These are phyloP conservation scores for Agriopis marginaria DNA, from an alignment of 2,888 invertebrate genomes.

Conservation along the genomic window DNA sequence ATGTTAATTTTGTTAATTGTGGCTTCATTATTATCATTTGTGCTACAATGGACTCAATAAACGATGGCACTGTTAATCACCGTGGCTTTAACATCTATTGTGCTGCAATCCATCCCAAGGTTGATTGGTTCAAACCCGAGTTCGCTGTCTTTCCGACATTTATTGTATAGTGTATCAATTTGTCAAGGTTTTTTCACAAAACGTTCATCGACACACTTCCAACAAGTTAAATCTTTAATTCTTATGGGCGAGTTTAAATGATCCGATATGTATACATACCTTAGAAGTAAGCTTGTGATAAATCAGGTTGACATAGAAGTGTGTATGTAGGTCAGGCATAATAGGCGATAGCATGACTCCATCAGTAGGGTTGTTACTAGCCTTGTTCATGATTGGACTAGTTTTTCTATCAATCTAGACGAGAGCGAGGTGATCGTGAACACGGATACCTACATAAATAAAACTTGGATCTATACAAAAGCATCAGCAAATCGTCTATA, in stretches of 20 bases:
- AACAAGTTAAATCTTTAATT: neutral
- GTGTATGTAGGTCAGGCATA: slow-evolving; percentile 74
- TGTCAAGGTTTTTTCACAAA: slow-evolving; percentile 31
- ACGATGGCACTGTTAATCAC: slow-evolving; percentile 45
- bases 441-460: slow-evolving; percentile 45
- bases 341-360: slow-evolving; percentile 71
- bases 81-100: slow-evolving; percentile 42
- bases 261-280: slow-evolving; percentile 24
- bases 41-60: slow-evolving; percentile 51
- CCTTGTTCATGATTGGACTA: slow-evolving; percentile 78
- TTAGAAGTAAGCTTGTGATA: slow-evolving; percentile 41
- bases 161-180: slow-evolving; percentile 18
- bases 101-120: slow-evolving; percentile 48
- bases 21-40: slow-evolving; percentile 48
- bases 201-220: slow-evolving; percentile 22
- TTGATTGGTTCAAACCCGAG: slow-evolving; percentile 39
- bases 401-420: slow-evolving; percentile 74
- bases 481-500: slow-evolving; percentile 16
- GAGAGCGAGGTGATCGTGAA: slow-evolving; percentile 73
- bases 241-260: slow-evolving; percentile 20
- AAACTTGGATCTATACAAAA: slow-evolving; percentile 47
- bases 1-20: slow-evolving; percentile 54
- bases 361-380: slow-evolving; percentile 69
- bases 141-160: slow-evolving; percentile 32
- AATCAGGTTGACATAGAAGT: slow-evolving; percentile 56